phyloP scores from a whole-genome alignment of 2,797 vertebrate genomes.

The Rallus crepitans region DNA sequence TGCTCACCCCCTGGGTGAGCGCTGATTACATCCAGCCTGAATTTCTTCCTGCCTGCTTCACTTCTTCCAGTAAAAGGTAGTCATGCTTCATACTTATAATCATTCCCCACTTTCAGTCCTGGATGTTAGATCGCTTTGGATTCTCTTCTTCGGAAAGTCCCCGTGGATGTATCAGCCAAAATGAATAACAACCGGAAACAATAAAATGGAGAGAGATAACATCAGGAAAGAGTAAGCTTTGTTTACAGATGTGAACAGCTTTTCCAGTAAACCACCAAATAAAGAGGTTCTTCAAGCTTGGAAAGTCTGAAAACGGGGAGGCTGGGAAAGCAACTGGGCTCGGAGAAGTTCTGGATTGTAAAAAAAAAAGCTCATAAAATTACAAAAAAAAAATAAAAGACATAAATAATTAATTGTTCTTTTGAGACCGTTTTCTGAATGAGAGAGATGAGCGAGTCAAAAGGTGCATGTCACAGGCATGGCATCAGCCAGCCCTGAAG shows the following conservation, averaged over 20 bases:
- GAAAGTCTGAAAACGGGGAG: not conserved
- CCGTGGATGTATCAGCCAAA: not conserved
- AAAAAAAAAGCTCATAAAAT: not conserved
- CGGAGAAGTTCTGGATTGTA: not conserved
- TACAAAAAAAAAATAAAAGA: not conserved
- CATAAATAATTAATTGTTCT: not conserved
- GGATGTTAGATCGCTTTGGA: conserved; percentile 3
- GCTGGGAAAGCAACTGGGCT: not conserved
- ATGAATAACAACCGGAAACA: conserved; percentile 65
- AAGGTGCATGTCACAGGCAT: fast-evolving
- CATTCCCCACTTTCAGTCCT: conserved; percentile 23
- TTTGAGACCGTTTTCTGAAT: not conserved
- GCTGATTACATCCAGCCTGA: not conserved
- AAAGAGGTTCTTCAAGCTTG: not conserved
- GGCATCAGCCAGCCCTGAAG: not conserved
- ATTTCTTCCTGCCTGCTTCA: not conserved
- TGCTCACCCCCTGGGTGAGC: not conserved
- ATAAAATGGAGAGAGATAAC: conserved; percentile 51
- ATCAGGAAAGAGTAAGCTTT: conserved; percentile 39
- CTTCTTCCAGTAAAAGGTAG: conserved; percentile 61
- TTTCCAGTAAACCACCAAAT: conserved; percentile 67
- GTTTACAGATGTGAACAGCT: conserved; percentile 44
- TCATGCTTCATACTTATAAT: not conserved
- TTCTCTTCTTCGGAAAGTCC: conserved; percentile 74
- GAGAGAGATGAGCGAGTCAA: not conserved